Conservation (phyloP, 2,113 vertebrate species). For the Trematomus loennbergii region DNA sequence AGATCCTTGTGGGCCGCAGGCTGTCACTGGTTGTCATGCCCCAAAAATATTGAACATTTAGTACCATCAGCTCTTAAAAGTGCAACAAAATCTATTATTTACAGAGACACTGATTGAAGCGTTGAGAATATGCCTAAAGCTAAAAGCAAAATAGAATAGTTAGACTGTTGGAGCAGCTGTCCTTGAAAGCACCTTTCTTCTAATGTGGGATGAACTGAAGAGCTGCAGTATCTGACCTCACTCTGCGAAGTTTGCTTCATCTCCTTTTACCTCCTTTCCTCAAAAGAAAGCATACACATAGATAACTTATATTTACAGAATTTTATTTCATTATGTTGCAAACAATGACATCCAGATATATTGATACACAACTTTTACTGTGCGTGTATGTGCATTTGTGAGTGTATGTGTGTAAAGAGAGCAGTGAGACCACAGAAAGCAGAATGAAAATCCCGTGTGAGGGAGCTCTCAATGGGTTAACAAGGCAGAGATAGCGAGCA, state of each 20-base stretch:
- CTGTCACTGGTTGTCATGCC: background rate
- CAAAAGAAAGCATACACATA: constrained; percentile 34
- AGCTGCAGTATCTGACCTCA: constrained; percentile 14
- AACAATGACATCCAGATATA: constrained; percentile 89
- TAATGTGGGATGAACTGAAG: background rate
- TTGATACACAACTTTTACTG: constrained; percentile 85
- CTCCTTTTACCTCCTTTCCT: background rate
- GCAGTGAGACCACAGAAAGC: constrained; percentile 85
- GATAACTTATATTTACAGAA: constrained; percentile 83
- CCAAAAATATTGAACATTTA: background rate
- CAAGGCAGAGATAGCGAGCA: constrained; percentile 84
- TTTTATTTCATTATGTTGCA: constrained; percentile 86
- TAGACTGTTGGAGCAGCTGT: background rate
- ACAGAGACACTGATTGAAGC: background rate
- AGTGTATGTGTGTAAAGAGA: constrained; percentile 74
- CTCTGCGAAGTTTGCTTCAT: background rate
- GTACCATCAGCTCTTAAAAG: too few relatives aligned
- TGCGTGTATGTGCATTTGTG: constrained; percentile 80
- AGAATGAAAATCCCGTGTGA: constrained; percentile 77
- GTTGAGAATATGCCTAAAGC: background rate
- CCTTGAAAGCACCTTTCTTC: background rate
- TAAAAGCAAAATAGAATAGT: background rate
- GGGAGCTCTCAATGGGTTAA: constrained; percentile 79
- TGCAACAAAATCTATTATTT: too few relatives aligned
- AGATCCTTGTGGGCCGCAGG: background rate